Percentiles rank a stretch among this genome's conserved stretches.
Evolutionary conservation across 2,113 vertebrate species (phyloP).

Genomic region (Alexandromys fortis): DNA sequence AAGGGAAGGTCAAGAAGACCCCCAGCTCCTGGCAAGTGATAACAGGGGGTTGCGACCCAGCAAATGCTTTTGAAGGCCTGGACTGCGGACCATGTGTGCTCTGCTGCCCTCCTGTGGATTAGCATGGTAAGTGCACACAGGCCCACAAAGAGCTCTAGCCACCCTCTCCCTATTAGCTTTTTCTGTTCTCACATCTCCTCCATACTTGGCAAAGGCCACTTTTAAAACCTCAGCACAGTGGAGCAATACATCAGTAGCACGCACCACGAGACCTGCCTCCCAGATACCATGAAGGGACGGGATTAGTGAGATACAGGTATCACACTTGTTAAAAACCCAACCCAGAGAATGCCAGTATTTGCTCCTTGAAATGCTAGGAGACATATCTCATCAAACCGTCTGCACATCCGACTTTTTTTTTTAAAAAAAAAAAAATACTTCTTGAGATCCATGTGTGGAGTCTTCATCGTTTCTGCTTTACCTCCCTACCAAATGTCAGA

Average conservation of each 20-base stretch:
- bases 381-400: not conserved
- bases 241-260: not conserved
- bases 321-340: not conserved
- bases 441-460: not conserved
- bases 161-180: not conserved
- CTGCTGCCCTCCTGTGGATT: conserved; percentile 59
- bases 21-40: not conserved
- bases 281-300: not conserved
- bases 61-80: too few species aligned
- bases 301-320: not conserved
- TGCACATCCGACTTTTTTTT: not conserved
- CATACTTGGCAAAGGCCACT: not conserved
- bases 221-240: not conserved
- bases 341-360: not conserved
- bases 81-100: not conserved
- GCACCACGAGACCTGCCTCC: not conserved
- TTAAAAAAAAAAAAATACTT: not conserved
- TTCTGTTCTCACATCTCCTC: not conserved
- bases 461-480: not conserved
- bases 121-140: not conserved
- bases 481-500: not conserved
- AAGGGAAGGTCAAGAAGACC: not conserved
- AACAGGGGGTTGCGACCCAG: not conserved
- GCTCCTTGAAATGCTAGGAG: conserved; percentile 16
- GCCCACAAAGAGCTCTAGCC: not conserved